A percentile compares a stretch with the other conserved stretches of the same genome.
These are phyloP conservation scores for Philotrypesis tridentata DNA, from an alignment of 1,140 invertebrate species.

Conservation along the genomic window DNA sequence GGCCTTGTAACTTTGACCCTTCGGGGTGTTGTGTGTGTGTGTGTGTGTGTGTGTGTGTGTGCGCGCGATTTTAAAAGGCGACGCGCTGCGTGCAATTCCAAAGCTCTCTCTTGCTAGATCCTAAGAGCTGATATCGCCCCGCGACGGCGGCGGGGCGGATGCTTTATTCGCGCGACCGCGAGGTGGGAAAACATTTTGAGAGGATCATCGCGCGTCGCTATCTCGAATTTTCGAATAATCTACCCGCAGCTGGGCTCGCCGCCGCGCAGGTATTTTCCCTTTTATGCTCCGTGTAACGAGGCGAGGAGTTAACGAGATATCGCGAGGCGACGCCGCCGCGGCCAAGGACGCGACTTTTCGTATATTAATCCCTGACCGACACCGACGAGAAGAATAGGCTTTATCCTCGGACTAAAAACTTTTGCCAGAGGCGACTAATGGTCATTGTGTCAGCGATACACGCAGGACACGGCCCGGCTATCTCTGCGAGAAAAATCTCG, in stretches of 20 bases:
- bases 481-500: not conserved
- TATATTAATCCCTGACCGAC: too few relatives aligned
- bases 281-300: not conserved
- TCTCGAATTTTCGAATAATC: not conserved
- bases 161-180: not conserved
- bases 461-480: too few relatives aligned
- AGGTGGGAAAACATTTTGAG: not conserved
- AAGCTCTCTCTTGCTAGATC: not conserved
- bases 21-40: not conserved
- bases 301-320: too few relatives aligned
- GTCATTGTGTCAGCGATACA: too few relatives aligned
- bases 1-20: constrained; percentile 41
- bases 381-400: too few relatives aligned
- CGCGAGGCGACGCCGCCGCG: too few relatives aligned
- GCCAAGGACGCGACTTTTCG: too few relatives aligned
- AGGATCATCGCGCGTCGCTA: not conserved
- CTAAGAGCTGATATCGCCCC: not conserved
- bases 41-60: too few relatives aligned
- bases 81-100: not conserved
- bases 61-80: not conserved
- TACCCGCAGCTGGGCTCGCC: too few relatives aligned
- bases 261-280: not conserved
- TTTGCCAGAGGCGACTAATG: too few relatives aligned
- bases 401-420: too few relatives aligned
- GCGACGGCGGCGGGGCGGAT: not conserved